Conservation (phyloP, 2,888 invertebrate genomes). For the Saturnia pavonia region DNA sequence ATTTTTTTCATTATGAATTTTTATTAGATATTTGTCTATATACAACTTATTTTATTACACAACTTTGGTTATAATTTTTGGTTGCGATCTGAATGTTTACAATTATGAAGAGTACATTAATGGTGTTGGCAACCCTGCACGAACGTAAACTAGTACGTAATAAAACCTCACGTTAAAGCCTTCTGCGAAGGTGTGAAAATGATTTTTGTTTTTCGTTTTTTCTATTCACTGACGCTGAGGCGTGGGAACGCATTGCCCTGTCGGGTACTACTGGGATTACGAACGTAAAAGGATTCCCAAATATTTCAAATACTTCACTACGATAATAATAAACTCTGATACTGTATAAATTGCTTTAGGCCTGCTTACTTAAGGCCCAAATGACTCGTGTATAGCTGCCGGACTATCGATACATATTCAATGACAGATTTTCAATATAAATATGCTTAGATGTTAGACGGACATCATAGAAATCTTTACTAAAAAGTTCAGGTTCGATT, state of each 20-base stretch:
- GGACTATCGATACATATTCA: too few relatives aligned
- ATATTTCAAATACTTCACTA: neutral
- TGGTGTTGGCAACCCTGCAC: neutral
- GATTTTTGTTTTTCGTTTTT: constrained; percentile 65
- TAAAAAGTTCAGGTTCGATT: too few relatives aligned
- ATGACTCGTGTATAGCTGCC: too few relatives aligned
- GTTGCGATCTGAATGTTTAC: neutral
- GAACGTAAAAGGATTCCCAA: neutral
- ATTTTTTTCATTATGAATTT: too few relatives aligned
- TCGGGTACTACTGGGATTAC: neutral
- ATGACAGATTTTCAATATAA: too few relatives aligned
- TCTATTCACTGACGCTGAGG: constrained; percentile 51
- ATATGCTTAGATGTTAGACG: too few relatives aligned
- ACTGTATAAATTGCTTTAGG: too few relatives aligned
- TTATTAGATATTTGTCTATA: too few relatives aligned
- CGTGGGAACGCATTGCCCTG: constrained; percentile 68
- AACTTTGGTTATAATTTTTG: neutral
- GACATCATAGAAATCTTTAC: too few relatives aligned
- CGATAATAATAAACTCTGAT: neutral
- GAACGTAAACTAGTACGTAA: constrained; percentile 50
- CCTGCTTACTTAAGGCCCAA: too few relatives aligned
- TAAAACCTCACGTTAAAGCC: constrained; percentile 67
- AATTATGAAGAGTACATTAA: neutral
- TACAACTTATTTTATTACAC: neutral
- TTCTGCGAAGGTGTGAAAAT: constrained; percentile 80